A percentile compares a stretch with the other conserved stretches of the same genome.
phyloP scores from a whole-genome alignment of 2,888 invertebrate species.

The Drosophila buzzatii region DNA sequence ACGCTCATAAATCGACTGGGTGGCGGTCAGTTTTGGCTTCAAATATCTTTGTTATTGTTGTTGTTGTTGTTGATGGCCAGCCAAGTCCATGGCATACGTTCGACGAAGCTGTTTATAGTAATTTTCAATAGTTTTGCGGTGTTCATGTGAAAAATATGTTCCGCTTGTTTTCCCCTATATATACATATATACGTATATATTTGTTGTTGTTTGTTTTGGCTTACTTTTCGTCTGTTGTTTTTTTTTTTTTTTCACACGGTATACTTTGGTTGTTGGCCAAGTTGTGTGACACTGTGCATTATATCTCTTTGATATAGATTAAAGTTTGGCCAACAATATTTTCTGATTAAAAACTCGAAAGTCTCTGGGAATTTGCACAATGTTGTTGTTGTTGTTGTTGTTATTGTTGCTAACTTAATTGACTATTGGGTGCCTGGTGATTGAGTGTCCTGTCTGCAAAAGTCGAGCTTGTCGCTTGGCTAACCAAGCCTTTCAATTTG shows the following conservation, averaged over 20 bases:
- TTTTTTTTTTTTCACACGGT: neutral
- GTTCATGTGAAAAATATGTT: constrained; percentile 71
- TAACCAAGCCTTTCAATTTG: constrained; percentile 1
- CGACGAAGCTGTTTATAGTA: constrained; percentile 64
- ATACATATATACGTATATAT: neutral
- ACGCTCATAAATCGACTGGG: constrained; percentile 65
- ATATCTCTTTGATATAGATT: neutral
- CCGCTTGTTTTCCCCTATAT: constrained; percentile 23
- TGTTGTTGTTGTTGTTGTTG: neutral
- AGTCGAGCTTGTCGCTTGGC: constrained; percentile 9
- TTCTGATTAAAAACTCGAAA: neutral
- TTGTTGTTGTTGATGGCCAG: constrained; percentile 32
- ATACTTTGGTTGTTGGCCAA: constrained; percentile 1
- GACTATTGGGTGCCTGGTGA: neutral
- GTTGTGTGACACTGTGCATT: constrained; percentile 8
- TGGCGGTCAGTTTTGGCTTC: constrained; percentile 47
- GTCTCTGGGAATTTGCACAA: neutral
- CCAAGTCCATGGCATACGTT: constrained; percentile 46
- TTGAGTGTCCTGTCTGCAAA: constrained; percentile 11
- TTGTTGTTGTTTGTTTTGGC: neutral
- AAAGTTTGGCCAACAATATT: neutral
- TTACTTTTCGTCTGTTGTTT: neutral
- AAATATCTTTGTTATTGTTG: constrained; percentile 39
- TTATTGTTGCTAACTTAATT: neutral
- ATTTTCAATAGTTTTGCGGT: constrained; percentile 69